A percentile compares a stretch with the other conserved stretches of the same genome.
Evolutionary conservation across 1,140 invertebrate species (phyloP).

Genomic region (Bilobella aurantiaca): DNA sequence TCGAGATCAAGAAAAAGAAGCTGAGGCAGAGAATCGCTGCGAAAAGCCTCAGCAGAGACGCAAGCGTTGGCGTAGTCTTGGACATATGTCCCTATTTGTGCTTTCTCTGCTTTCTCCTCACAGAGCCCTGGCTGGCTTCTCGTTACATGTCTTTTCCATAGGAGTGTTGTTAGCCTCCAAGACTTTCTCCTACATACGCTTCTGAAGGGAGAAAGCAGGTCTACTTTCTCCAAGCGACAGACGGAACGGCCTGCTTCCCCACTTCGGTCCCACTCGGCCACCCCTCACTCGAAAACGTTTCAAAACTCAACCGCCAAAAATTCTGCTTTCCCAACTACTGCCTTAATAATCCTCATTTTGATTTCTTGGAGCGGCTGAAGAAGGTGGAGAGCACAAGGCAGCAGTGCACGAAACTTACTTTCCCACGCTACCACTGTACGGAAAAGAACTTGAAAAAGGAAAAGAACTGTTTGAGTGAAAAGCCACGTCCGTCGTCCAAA

Average conservation of each 20-base stretch:
- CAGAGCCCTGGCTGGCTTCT: no score
- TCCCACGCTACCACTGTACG: no score
- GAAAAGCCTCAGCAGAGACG: neutral
- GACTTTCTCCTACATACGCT: neutral
- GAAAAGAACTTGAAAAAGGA: no score
- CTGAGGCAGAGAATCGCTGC: neutral
- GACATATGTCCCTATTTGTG: neutral
- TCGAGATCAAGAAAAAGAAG: neutral
- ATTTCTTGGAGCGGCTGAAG: neutral
- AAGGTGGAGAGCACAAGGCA: neutral
- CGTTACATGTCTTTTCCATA: no score
- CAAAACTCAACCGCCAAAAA: constrained; percentile 9
- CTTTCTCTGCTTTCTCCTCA: neutral
- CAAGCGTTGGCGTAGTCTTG: neutral
- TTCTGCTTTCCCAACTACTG: neutral
- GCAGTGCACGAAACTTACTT: no score
- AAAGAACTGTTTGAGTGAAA: no score
- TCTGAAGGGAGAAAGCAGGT: neutral
- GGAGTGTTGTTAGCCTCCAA: no score
- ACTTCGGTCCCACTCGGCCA: neutral
- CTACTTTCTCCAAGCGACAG: neutral
- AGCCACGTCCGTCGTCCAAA: no score
- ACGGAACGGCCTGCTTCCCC: neutral
- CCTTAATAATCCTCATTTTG: neutral
- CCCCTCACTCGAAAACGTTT: neutral